These are phyloP conservation scores for Pristiophorus japonicus DNA, from an alignment of 2,113 vertebrate genomes.

Conservation along the genomic window DNA sequence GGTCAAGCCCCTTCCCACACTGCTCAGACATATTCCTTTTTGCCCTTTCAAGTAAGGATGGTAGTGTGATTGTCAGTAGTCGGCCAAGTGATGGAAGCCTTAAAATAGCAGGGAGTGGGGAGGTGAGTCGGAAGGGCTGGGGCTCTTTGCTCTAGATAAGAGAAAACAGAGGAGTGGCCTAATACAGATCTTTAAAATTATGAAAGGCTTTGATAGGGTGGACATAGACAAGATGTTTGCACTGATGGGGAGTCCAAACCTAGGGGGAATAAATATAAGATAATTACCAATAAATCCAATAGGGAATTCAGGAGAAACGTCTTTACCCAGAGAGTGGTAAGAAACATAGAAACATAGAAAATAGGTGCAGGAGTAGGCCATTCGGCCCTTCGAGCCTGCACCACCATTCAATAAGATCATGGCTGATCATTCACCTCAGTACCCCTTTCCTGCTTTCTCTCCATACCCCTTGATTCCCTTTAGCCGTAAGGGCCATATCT, in stretches of 20 bases:
- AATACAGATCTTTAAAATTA: not conserved
- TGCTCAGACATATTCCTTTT: not conserved
- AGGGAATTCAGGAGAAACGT: not conserved
- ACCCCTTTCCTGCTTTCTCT: no score
- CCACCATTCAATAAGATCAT: no score
- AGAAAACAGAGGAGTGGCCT: not conserved
- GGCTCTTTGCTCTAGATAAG: not conserved
- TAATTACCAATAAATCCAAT: no score
- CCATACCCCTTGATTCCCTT: no score
- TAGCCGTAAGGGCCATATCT: no score
- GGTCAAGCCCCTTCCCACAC: not conserved
- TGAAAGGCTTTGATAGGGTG: not conserved
- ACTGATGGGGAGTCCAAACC: not conserved
- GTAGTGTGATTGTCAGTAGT: not conserved
- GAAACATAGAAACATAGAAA: no score
- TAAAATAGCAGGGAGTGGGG: not conserved
- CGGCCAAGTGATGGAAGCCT: not conserved
- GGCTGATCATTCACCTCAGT: no score
- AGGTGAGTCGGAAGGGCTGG: not conserved
- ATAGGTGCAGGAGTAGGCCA: no score
- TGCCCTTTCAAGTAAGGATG: not conserved
- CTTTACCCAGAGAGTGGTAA: not conserved
- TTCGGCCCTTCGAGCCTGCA: no score
- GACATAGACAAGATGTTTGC: not conserved
- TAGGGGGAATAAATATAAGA: not conserved